Percentiles rank a stretch among this genome's conserved stretches.
phyloP scores from a whole-genome alignment of 1,140 invertebrate genomes.

The Drosophila repleta region DNA sequence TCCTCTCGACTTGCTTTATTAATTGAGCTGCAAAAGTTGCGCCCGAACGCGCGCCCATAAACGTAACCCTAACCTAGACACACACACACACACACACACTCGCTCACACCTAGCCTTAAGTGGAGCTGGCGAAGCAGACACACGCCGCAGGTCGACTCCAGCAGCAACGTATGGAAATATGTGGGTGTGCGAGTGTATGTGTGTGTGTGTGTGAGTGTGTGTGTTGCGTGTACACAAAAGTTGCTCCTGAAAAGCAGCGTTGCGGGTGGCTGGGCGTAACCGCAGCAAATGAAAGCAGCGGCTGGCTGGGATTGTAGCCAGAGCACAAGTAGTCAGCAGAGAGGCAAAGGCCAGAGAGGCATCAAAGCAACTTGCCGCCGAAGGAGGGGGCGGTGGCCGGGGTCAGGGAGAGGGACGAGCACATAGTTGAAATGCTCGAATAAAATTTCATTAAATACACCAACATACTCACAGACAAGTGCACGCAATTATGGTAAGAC shows the following conservation, averaged over 20 bases:
- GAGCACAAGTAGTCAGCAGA: slow-evolving; percentile 1
- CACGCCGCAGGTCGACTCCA: slow-evolving; percentile 50
- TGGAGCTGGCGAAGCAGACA: slow-evolving; percentile 35
- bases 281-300: slow-evolving; percentile 55
- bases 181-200: slow-evolving; percentile 31
- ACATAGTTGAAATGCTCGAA: slow-evolving; percentile 59
- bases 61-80: slow-evolving; percentile 45
- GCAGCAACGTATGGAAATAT: slow-evolving; percentile 67
- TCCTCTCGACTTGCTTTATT: slow-evolving; percentile 78
- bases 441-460: slow-evolving; percentile 83
- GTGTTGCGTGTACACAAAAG: slow-evolving; percentile 57
- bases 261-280: slow-evolving; percentile 36
- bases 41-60: slow-evolving; percentile 36
- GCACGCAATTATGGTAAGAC: slow-evolving; percentile 81
- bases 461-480: slow-evolving; percentile 73
- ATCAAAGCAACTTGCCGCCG: not conserved
- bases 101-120: slow-evolving; percentile 14
- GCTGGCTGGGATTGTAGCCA: slow-evolving; percentile 54
- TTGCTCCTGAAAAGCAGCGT: slow-evolving; percentile 46
- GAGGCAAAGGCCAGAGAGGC: slow-evolving; percentile 7
- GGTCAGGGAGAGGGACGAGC: not conserved
- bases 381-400: not conserved
- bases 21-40: slow-evolving; percentile 78
- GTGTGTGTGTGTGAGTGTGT: slow-evolving; percentile 16
- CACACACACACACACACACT: not conserved